phyloP scores from a whole-genome alignment of 2,797 vertebrate genomes.

The Crypturellus tataupa region DNA sequence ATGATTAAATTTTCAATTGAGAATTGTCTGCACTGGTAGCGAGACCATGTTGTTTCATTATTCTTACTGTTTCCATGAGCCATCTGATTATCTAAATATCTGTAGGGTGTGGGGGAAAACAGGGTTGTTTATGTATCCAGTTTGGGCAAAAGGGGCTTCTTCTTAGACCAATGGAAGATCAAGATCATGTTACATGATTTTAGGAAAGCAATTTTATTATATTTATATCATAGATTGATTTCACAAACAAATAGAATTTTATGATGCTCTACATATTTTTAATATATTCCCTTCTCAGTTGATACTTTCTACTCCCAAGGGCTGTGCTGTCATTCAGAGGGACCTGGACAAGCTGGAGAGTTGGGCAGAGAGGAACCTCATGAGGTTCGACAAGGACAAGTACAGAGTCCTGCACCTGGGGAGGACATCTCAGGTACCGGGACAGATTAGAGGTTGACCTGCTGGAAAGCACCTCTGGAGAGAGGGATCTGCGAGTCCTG shows the following conservation, averaged over 20 bases:
- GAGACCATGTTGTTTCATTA: background rate
- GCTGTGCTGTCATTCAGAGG: too few relatives aligned
- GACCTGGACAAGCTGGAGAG: too few relatives aligned
- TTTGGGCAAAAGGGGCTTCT: background rate
- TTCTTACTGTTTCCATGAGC: background rate
- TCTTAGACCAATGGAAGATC: background rate
- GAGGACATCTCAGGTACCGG: too few relatives aligned
- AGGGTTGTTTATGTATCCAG: fast-evolving
- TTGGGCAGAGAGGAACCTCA: too few relatives aligned
- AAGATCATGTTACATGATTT: background rate
- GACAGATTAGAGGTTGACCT: too few relatives aligned
- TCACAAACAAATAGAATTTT: background rate
- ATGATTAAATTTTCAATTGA: background rate
- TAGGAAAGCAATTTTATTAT: background rate
- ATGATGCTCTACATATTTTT: background rate
- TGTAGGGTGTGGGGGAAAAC: background rate
- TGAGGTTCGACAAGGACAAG: too few relatives aligned
- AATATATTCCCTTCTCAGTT: background rate
- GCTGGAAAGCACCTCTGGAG: too few relatives aligned
- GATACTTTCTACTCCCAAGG: background rate
- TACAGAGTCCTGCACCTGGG: too few relatives aligned
- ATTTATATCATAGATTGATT: background rate
- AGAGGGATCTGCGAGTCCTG: too few relatives aligned
- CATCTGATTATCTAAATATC: background rate
- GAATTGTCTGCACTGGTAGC: background rate